A percentile compares a stretch with the other conserved stretches of the same genome.
These are phyloP conservation scores for Phoebastria nigripes DNA, from an alignment of 2,797 vertebrate genomes.

Conservation along the genomic window DNA sequence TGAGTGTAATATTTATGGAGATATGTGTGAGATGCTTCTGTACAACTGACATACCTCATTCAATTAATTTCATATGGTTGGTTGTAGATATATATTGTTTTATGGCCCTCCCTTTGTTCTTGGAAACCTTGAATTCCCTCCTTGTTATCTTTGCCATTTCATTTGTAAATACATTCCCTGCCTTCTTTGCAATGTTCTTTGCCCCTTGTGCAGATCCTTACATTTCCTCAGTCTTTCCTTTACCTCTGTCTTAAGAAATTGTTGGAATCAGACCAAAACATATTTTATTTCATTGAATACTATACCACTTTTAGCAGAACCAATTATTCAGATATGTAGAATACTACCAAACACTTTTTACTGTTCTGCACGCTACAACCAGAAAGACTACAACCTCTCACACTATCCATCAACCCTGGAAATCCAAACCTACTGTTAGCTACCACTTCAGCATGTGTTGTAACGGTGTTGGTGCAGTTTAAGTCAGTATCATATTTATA, in stretches of 20 bases:
- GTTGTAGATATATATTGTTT: not conserved
- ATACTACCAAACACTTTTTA: not conserved
- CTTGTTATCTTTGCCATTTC: not conserved
- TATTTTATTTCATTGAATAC: not conserved
- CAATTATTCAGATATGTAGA: not conserved
- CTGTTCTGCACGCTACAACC: not conserved
- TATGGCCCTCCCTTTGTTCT: not conserved
- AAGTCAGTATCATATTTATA: not conserved
- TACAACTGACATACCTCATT: not conserved
- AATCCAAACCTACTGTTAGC: not conserved
- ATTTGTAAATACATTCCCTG: not conserved
- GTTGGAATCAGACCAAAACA: not conserved
- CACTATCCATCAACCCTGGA: not conserved
- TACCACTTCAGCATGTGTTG: not conserved
- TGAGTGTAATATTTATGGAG: not conserved
- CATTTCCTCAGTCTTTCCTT: not conserved
- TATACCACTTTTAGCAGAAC: not conserved
- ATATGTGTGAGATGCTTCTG: not conserved
- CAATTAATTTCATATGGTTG: not conserved
- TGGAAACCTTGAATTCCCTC: not conserved
- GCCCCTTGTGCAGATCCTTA: not conserved
- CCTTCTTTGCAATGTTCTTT: not conserved
- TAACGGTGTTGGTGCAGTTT: not conserved
- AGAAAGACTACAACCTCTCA: not conserved
- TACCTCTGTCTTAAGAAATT: not conserved